These are phyloP conservation scores for Drosophila tristis DNA, from an alignment of 1,140 invertebrate genomes.

Conservation along the genomic window DNA sequence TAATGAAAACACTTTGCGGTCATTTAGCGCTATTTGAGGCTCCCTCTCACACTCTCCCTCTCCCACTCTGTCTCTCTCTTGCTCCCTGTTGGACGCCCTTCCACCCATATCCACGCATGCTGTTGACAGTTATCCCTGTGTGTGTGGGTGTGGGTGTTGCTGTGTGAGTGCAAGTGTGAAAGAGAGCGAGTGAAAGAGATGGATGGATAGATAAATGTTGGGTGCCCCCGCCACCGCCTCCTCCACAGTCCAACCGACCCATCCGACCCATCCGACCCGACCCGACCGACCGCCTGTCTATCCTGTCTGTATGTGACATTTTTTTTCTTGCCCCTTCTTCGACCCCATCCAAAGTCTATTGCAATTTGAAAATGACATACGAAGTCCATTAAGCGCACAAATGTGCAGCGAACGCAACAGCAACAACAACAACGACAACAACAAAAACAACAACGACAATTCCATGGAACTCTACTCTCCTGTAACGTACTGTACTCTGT, in stretches of 20 bases:
- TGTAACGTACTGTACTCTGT: no score
- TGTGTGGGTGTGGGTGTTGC: constrained; percentile 12
- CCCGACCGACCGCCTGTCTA: constrained; percentile 21
- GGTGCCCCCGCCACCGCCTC: constrained; percentile 9
- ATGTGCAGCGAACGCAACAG: constrained; percentile 61
- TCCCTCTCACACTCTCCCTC: constrained; percentile 24
- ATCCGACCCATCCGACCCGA: neutral
- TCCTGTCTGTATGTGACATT: constrained; percentile 68
- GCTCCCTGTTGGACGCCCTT: neutral
- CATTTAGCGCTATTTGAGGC: constrained; percentile 81
- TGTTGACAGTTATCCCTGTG: constrained; percentile 59
- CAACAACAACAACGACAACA: constrained; percentile 35
- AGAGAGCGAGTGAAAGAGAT: constrained; percentile 13
- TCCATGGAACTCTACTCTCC: constrained; percentile 22
- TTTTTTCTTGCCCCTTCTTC: constrained; percentile 56
- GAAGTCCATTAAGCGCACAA: constrained; percentile 79
- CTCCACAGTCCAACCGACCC: neutral
- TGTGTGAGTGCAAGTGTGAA: constrained; percentile 22
- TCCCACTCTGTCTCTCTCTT: no score
- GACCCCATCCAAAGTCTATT: constrained; percentile 70
- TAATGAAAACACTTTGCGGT: constrained; percentile 82
- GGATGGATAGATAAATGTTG: constrained; percentile 49
- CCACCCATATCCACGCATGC: constrained; percentile 32
- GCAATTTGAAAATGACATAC: constrained; percentile 83
- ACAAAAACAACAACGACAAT: constrained; percentile 32